Evolutionary conservation across 2,113 vertebrate genomes (phyloP).

Genomic region (Hirundichthys speculiger): DNA sequence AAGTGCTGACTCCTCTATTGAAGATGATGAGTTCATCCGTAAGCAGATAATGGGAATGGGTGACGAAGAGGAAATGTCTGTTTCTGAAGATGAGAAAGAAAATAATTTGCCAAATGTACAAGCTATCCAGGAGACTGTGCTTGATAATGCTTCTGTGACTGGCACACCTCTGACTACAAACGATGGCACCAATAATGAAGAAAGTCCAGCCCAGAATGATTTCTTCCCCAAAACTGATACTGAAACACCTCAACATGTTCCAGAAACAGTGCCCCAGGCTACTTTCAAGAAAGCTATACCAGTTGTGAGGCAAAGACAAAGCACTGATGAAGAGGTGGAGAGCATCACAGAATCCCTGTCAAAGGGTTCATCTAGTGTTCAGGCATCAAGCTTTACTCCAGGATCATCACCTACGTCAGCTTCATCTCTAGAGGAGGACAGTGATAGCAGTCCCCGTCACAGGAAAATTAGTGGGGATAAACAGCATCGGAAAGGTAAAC

Average conservation of each 20-base stretch:
- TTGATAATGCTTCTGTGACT: slow-evolving; percentile 74
- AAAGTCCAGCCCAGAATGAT: slow-evolving; percentile 78
- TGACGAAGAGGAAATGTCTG: slow-evolving; percentile 87
- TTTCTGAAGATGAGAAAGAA: slow-evolving; percentile 89
- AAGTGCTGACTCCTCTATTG: slow-evolving; percentile 81
- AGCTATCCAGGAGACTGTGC: slow-evolving; percentile 65
- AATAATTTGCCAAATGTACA: slow-evolving; percentile 78
- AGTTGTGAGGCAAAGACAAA: slow-evolving; percentile 79
- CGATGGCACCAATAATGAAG: slow-evolving; percentile 81
- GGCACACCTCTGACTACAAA: slow-evolving; percentile 76
- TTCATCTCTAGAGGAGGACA: slow-evolving; percentile 96
- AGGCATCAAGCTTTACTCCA: slow-evolving; percentile 93
- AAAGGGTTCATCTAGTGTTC: slow-evolving; percentile 94
- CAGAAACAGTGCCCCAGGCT: slow-evolving; percentile 64
- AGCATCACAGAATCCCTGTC: slow-evolving; percentile 95
- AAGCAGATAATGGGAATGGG: slow-evolving; percentile 94
- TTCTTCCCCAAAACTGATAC: slow-evolving; percentile 80
- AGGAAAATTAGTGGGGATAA: slow-evolving; percentile 89
- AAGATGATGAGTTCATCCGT: slow-evolving; percentile 93
- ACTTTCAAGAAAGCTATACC: slow-evolving; percentile 69
- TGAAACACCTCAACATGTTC: slow-evolving; percentile 80
- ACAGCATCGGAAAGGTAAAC: slow-evolving; percentile 91
- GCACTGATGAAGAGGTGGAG: slow-evolving; percentile 91
- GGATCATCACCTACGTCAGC: slow-evolving; percentile 95
- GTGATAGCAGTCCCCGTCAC: slow-evolving; percentile 94